These are phyloP conservation scores for Temnothorax unifasciatus DNA, from an alignment of 2,888 invertebrate species.

Conservation along the genomic window DNA sequence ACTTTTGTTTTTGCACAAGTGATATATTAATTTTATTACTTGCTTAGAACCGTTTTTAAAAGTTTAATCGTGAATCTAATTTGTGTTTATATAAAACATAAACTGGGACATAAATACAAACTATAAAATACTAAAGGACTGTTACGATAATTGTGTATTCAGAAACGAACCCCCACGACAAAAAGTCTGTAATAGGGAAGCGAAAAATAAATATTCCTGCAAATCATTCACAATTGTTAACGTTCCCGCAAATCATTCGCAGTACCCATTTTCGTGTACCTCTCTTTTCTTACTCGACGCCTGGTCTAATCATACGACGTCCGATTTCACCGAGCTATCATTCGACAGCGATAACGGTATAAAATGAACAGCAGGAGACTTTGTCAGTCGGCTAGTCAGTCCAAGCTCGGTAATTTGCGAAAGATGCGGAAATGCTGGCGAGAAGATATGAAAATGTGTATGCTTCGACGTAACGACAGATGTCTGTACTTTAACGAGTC, in stretches of 20 bases:
- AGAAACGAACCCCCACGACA: neutral
- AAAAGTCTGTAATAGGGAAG: conserved; percentile 1
- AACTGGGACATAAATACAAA: neutral
- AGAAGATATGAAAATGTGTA: conserved; percentile 37
- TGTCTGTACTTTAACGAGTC: conserved; percentile 49
- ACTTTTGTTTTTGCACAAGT: neutral
- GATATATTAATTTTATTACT: neutral
- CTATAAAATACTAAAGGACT: neutral
- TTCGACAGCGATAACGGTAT: conserved; percentile 65
- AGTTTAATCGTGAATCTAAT: neutral
- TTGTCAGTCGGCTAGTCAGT: conserved; percentile 36
- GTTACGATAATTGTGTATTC: neutral
- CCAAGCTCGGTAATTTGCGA: conserved; percentile 47
- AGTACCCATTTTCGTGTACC: conserved; percentile 63
- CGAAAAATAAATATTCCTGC: neutral
- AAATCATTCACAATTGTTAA: conserved; percentile 46
- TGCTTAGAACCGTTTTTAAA: neutral
- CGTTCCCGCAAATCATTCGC: conserved; percentile 43
- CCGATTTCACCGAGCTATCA: conserved; percentile 59
- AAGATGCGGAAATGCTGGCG: conserved; percentile 54
- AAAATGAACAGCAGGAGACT: conserved; percentile 34
- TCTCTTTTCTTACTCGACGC: conserved; percentile 18
- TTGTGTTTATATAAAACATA: neutral
- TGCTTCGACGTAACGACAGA: conserved; percentile 47
- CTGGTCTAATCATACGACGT: conserved; percentile 61